phyloP scores from a whole-genome alignment of 2,797 vertebrate species.

The Hybognathus amarus region DNA sequence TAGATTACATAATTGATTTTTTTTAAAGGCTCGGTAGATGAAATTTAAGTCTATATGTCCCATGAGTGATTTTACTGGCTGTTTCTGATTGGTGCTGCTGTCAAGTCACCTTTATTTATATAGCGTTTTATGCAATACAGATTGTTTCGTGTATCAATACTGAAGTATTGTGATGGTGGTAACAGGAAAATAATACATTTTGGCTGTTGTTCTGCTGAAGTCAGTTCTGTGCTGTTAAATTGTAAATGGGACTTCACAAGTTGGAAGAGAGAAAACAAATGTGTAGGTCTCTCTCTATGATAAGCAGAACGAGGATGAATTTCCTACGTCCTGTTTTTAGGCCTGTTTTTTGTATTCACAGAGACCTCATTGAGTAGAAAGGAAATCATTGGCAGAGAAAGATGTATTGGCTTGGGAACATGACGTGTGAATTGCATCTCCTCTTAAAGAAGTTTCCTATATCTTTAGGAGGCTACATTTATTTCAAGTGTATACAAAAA shows the following conservation, averaged over 20 bases:
- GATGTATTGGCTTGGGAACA: background rate
- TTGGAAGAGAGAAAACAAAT: background rate
- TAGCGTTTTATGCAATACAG: background rate
- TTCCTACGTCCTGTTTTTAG: background rate
- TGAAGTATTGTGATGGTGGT: too few relatives aligned
- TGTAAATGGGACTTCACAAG: background rate
- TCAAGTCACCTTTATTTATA: background rate
- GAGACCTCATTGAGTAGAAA: background rate
- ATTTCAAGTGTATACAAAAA: background rate
- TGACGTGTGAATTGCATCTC: background rate
- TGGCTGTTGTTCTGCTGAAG: too few relatives aligned
- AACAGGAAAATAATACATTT: too few relatives aligned
- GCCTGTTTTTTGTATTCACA: background rate
- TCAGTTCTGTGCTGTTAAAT: too few relatives aligned
- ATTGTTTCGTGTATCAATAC: too few relatives aligned
- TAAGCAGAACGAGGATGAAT: background rate
- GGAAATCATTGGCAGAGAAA: constrained; percentile 7
- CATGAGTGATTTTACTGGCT: background rate
- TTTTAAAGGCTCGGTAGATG: background rate
- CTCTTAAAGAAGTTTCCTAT: background rate
- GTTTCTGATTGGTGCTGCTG: background rate
- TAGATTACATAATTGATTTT: too few relatives aligned
- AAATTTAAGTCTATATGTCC: background rate
- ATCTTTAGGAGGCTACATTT: background rate
- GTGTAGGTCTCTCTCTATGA: background rate